Base-by-base conservation (phyloP, 2,888 invertebrate species). In the Drosophila lacicola region DNA sequence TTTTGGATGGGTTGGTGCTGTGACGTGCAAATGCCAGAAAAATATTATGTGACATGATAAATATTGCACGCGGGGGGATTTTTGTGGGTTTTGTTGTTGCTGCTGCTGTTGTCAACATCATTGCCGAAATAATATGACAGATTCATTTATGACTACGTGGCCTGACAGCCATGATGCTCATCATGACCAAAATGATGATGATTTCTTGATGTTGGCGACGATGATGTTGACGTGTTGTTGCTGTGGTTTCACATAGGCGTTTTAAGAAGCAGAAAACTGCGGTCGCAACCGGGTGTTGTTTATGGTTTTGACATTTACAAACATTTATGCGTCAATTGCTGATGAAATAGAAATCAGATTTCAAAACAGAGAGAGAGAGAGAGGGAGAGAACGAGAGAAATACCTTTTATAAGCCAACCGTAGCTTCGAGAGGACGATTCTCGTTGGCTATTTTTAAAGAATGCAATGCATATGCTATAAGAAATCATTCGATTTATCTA, bases 1-100 rank as follows among this genome's bases (percentile, higher is more conserved):
- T 45, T 25, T 45, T 44, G 4, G 39, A 29, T 51, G 44, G 47
- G 55, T 21, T 41, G 3, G 57, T 68, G 76, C 66, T 86, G 77
- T 83, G 84, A 82, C 85, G 83, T 88, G 89, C 88, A 89, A 90
- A 90, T 90, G 90, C 88, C 90, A 90, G 82, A 89, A 90, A 90
- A 90, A 89, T 89, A 89, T 90, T 86, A 90, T 83, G 81, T 83
- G 83, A 90, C 81, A 90, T 89, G 86, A 86, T 89, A 86, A 86
- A 89, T 86, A 86, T 89, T 86, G 88, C 82, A 73, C 76, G 61
- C 78, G 78, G 72, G 89, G 88, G 80, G 76, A 74, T 80, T 75
- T 80, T 56, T 75, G 51, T 46, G 46, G 63, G 70, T 70, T 64
- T 55, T 56, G 44, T 50, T 65, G 39, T 45, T 44, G 58, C 61